These are phyloP conservation scores for Zhuqinia jingwanae DNA, from an alignment of 2,888 invertebrate genomes.

Conservation along the genomic window DNA sequence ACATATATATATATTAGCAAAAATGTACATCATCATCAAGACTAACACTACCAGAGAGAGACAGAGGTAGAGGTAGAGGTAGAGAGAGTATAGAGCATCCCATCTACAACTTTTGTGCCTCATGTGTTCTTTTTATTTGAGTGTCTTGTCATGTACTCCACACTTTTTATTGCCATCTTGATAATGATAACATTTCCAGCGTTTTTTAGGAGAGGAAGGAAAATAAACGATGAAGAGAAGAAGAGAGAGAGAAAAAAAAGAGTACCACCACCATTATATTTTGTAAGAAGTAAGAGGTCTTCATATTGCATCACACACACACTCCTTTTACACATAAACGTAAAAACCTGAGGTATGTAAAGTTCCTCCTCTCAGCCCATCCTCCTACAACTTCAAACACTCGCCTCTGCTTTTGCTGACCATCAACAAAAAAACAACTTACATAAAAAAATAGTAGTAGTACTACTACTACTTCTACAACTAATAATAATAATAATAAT, in stretches of 20 bases:
- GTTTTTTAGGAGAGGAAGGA: conserved; percentile 21
- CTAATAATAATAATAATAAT: no score
- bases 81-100: conserved; percentile 6
- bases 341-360: not conserved
- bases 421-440: not conserved
- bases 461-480: no score
- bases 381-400: not conserved
- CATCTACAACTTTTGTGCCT: conserved; percentile 56
- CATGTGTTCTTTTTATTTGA: conserved; percentile 49
- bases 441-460: no score
- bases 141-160: conserved; percentile 72
- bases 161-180: conserved; percentile 72
- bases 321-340: not conserved
- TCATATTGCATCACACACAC: conserved; percentile 17
- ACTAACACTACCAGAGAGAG: no score
- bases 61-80: not conserved
- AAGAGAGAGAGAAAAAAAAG: not conserved
- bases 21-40: no score
- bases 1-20: not conserved
- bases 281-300: conserved; percentile 34
- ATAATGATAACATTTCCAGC: conserved; percentile 69
- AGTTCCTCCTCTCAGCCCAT: conserved; percentile 2
- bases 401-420: not conserved
- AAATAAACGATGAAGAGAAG: not conserved
- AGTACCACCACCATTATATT: not conserved